phyloP scores from a whole-genome alignment of 1,140 invertebrate genomes.

The Araneus ventricosus region DNA sequence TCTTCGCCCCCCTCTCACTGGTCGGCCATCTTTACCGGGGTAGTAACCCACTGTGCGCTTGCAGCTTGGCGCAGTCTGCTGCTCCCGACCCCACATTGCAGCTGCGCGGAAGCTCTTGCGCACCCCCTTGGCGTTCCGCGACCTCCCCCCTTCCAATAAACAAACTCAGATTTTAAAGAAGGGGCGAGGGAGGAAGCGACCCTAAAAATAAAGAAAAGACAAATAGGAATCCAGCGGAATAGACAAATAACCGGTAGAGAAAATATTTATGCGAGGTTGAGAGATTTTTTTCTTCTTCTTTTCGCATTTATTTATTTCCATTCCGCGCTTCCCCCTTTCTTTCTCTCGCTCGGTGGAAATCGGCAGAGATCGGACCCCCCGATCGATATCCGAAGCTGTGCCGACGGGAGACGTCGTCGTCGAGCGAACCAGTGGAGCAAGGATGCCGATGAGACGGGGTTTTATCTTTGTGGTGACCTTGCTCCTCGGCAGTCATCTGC shows the following conservation, averaged over 20 bases:
- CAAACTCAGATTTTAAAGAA: constrained; percentile 50
- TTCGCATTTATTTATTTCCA: background rate
- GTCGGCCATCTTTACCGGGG: constrained; percentile 59
- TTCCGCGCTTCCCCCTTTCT: background rate
- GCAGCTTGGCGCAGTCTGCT: constrained; percentile 68
- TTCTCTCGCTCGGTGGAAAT: background rate
- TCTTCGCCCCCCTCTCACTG: background rate
- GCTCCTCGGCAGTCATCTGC: constrained; percentile 44
- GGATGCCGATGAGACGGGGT: constrained; percentile 43
- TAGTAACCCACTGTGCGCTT: constrained; percentile 53
- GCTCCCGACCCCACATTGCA: constrained; percentile 66
- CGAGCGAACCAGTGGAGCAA: background rate
- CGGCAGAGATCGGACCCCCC: background rate
- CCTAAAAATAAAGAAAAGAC: constrained; percentile 21
- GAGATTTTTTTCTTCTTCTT: background rate
- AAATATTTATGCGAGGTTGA: constrained; percentile 18
- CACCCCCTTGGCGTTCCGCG: constrained; percentile 2
- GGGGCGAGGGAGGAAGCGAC: background rate
- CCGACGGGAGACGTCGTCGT: constrained; percentile 30
- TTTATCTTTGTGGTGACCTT: constrained; percentile 70
- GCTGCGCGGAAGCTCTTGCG: constrained; percentile 66
- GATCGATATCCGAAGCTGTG: constrained; percentile 43
- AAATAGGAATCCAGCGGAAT: constrained; percentile 2
- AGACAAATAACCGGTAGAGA: constrained; percentile 25
- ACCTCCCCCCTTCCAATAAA: constrained; percentile 50